Evolutionary conservation across 2,797 vertebrate genomes (phyloP), one percentile per base, ranked within the genome.

Genomic region (Sebastes glaucus): DNA sequence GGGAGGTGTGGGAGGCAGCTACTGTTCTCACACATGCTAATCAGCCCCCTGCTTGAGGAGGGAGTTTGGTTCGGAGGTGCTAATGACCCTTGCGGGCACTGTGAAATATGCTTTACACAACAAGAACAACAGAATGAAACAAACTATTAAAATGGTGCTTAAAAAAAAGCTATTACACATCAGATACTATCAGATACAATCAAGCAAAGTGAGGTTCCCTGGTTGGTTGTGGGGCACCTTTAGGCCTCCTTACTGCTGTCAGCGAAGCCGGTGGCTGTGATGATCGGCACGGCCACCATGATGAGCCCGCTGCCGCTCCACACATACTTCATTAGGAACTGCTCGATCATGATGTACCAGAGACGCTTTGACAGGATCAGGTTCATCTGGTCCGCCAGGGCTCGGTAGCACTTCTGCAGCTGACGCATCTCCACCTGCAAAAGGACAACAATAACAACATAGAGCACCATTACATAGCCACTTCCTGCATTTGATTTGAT

Each of bases 281-380:
- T 99, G 93, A 99, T 99, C 14, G 99, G 99, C 83, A 99, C 97
- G 14, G 98, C 99, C 1, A 99, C 99, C 98, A 99, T 99, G 86
- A 99, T 95, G 32, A 99, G 96, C 4, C 99, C 99, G 80, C 97
- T 94, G 92, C 96, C 87, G 82, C 99, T 99, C 99, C 99, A 99
- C 81, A 99, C 98, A 11, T 99, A 99, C 92, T 99, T 99, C 98
- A 99, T 99, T 90, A 99, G 96, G 94, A 99, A 99, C 92, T 99
- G 98, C 84, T 99, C 99, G 74, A 99, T 93, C 99, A 99, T 99
- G 92, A 99, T 96, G 94, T 99, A 99, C 99, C 99, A 99, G 25
- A 99, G 96, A 11, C 98, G 97, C 90, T 99, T 99, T 83, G 97
- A 98, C 73, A 99, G 95, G 92, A 99, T 99, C 82, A 99, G 96